These are phyloP conservation scores for Thryonomys swinderianus DNA, from an alignment of 2,113 vertebrate genomes.

Conservation along the genomic window DNA sequence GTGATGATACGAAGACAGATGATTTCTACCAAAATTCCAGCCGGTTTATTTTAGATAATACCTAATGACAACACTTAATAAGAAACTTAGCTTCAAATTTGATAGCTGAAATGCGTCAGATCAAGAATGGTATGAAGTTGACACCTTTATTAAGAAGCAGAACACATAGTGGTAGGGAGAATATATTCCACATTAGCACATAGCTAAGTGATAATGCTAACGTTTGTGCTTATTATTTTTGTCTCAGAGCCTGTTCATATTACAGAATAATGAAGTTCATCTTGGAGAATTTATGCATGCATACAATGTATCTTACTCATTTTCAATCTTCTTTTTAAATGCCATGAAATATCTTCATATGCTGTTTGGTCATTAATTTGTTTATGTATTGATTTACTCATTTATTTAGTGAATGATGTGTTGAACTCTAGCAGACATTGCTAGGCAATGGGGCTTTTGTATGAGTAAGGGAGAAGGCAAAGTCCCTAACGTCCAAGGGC, in stretches of 20 bases:
- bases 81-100: neutral
- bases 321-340: neutral
- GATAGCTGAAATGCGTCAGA: conserved; percentile 3
- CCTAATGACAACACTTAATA: neutral
- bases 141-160: neutral
- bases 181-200: neutral
- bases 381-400: neutral
- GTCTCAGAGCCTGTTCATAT: neutral
- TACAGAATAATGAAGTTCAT: neutral
- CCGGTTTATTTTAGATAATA: neutral
- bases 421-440: neutral
- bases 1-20: neutral
- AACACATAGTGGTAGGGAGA: neutral
- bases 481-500: neutral
- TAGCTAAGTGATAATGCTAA: neutral
- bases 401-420: neutral
- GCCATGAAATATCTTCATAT: neutral
- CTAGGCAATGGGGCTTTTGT: neutral
- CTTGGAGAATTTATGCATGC: neutral
- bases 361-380: neutral
- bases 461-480: neutral
- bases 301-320: neutral
- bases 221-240: neutral
- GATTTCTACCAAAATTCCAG: neutral
- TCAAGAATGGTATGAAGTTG: neutral